Evolutionary conservation across 2,113 vertebrate genomes (phyloP).

Genomic region (Geococcyx californianus): DNA sequence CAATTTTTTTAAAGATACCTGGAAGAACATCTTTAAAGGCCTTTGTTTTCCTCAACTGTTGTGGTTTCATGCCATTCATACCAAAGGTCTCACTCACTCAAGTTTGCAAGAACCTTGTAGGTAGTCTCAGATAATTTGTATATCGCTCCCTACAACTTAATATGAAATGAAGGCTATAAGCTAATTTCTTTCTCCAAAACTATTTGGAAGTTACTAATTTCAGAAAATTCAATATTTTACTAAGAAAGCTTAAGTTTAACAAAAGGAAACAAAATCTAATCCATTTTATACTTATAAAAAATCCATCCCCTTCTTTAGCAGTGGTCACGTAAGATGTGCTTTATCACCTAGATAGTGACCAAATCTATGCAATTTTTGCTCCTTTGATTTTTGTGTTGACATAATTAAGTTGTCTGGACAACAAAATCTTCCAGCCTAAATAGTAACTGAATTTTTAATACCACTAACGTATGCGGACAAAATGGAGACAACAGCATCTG

Average conservation of each 20-base stretch:
- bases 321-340: rapidly evolving
- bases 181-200: background rate
- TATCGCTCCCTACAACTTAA: background rate
- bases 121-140: background rate
- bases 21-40: background rate
- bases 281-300: background rate
- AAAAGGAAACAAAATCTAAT: background rate
- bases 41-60: background rate
- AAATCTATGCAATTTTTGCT: background rate
- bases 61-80: background rate
- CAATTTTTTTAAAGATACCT: background rate
- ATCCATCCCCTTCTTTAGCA: background rate
- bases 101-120: background rate
- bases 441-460: background rate
- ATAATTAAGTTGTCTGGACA: background rate
- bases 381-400: background rate
- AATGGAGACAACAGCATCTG: background rate
- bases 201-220: rapidly evolving
- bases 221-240: background rate
- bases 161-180: background rate
- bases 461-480: rapidly evolving
- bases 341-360: background rate
- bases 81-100: background rate
- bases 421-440: background rate
- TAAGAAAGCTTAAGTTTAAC: background rate